Evolutionary conservation across 2,888 invertebrate genomes (phyloP).

Genomic region (Taphrorychus bicolor): DNA sequence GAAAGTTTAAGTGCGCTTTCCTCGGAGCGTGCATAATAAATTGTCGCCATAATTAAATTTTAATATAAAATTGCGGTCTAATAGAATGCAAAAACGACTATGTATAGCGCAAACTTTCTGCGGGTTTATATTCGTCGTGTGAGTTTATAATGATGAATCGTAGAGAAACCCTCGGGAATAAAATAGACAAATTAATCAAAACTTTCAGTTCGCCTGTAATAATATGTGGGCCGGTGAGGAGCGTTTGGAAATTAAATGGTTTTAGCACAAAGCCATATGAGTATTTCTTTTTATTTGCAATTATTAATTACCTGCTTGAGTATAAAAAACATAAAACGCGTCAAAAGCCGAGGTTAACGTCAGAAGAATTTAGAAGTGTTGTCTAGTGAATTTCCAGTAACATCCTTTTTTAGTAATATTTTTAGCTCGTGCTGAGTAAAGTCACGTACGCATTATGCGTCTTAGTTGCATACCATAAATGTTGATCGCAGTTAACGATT

Average conservation of each 20-base stretch:
- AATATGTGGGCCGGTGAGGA: not conserved
- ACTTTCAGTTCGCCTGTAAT: not conserved
- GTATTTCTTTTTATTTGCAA: too few relatives aligned
- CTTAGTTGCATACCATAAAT: too few relatives aligned
- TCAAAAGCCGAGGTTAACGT: too few relatives aligned
- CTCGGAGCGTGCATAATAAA: not conserved
- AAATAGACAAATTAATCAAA: conserved; percentile 8
- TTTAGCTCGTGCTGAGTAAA: too few relatives aligned
- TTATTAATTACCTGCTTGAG: too few relatives aligned
- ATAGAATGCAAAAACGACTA: conserved; percentile 4
- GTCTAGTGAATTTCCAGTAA: too few relatives aligned
- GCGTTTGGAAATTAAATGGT: not conserved
- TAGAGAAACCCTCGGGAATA: not conserved
- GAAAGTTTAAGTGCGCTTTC: not conserved
- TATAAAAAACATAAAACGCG: too few relatives aligned
- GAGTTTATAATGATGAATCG: conserved; percentile 7
- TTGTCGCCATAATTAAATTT: not conserved
- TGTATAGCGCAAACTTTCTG: conserved; percentile 1
- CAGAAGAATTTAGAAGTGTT: too few relatives aligned
- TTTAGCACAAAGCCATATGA: too few relatives aligned
- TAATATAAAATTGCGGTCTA: conserved; percentile 7
- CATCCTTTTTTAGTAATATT: too few relatives aligned
- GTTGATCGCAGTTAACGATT: too few relatives aligned
- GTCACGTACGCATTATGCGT: too few relatives aligned
- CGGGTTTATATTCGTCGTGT: not conserved